Conservation (phyloP, 2,113 vertebrate genomes). For the Leiothrix lutea region DNA sequence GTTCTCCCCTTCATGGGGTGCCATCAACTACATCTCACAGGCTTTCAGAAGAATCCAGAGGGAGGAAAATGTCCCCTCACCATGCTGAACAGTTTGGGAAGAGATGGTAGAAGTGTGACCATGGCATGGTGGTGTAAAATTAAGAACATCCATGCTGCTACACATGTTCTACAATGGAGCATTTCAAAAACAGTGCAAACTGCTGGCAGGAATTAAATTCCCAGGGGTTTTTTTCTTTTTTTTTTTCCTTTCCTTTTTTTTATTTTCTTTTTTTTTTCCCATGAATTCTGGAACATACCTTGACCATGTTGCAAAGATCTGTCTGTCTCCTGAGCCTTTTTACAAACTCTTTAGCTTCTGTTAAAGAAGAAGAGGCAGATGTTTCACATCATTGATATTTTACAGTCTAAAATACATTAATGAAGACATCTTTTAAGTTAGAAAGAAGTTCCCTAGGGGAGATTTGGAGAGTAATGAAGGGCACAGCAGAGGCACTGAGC, state of each 20-base stretch:
- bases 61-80: neutral
- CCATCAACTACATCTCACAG: neutral
- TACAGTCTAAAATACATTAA: neutral
- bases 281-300: constrained; percentile 23
- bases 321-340: constrained; percentile 73
- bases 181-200: neutral
- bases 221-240: no score
- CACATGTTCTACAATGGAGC: neutral
- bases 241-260: no score
- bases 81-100: neutral
- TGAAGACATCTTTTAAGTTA: neutral
- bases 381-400: neutral
- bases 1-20: neutral
- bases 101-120: neutral
- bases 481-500: neutral
- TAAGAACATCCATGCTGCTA: neutral
- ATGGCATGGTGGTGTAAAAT: neutral
- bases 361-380: constrained; percentile 13
- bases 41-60: neutral
- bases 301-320: constrained; percentile 71
- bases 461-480: neutral
- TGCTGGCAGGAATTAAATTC: neutral
- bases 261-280: neutral
- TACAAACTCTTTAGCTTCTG: constrained; percentile 70
- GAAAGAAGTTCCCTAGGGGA: neutral